These are phyloP conservation scores for Meteorus cinctellus DNA, from an alignment of 2,888 invertebrate species.

Conservation along the genomic window DNA sequence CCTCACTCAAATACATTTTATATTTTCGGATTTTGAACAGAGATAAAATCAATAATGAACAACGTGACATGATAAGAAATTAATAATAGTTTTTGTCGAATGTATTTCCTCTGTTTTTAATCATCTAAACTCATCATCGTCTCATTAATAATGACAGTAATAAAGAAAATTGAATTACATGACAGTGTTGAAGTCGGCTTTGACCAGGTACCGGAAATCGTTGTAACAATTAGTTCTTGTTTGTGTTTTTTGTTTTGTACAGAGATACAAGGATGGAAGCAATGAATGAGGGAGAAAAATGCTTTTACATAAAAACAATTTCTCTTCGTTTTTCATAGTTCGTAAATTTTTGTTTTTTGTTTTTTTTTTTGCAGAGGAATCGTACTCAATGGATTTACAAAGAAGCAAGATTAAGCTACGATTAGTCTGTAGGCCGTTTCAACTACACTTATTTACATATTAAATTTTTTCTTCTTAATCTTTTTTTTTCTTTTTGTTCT, in stretches of 20 bases:
- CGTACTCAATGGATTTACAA: neutral
- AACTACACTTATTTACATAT: constrained; percentile 54
- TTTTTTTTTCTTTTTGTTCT: neutral
- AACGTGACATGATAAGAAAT: neutral
- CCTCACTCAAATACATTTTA: constrained; percentile 9
- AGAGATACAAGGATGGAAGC: constrained; percentile 17
- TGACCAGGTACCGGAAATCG: constrained; percentile 50
- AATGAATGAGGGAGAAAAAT: neutral
- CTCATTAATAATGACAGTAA: constrained; percentile 31
- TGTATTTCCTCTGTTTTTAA: constrained; percentile 17
- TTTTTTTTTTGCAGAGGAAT: neutral
- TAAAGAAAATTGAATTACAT: constrained; percentile 20
- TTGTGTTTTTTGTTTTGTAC: constrained; percentile 32
- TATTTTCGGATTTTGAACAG: constrained; percentile 5
- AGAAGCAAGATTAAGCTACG: constrained; percentile 48
- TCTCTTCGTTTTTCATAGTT: neutral
- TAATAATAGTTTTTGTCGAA: constrained; percentile 5
- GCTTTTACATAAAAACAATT: neutral
- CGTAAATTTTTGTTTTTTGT: neutral
- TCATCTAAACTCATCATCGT: constrained; percentile 35
- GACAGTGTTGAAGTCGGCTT: constrained; percentile 38
- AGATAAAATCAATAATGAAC: constrained; percentile 25
- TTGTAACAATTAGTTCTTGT: constrained; percentile 42
- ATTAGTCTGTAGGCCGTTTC: constrained; percentile 59
- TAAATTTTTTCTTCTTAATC: constrained; percentile 26